Conservation (phyloP, 2,797 vertebrate genomes). For the Melanotaenia boesemani region DNA sequence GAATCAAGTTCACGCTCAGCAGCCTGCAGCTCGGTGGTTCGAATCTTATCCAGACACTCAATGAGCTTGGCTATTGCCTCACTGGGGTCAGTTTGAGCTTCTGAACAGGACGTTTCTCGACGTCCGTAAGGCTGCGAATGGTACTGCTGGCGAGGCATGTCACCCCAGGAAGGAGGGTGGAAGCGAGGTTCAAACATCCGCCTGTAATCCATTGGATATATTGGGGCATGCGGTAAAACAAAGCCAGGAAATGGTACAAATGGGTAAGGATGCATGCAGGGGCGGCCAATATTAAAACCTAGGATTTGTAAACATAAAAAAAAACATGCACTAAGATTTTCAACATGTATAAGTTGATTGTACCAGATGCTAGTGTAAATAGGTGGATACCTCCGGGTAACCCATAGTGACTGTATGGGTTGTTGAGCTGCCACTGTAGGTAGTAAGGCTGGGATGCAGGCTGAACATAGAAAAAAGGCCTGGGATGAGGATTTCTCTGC, state of each 20-base stretch:
- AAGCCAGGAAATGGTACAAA: slow-evolving; percentile 84
- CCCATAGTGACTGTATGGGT: slow-evolving; percentile 75
- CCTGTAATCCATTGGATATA: slow-evolving; percentile 81
- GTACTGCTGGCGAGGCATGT: slow-evolving; percentile 60
- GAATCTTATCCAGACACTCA: slow-evolving; percentile 81
- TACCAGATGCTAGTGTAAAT: not conserved
- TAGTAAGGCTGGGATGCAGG: slow-evolving; percentile 82
- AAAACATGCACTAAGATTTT: not conserved
- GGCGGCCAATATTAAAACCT: slow-evolving; percentile 81
- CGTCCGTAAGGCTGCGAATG: slow-evolving; percentile 36
- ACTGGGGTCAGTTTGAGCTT: slow-evolving; percentile 82
- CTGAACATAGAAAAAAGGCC: slow-evolving; percentile 86
- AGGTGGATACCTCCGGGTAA: slow-evolving; percentile 74
- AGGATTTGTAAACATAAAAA: not conserved
- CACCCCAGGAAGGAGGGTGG: slow-evolving; percentile 62
- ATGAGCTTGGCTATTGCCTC: slow-evolving; percentile 82
- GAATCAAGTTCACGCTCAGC: slow-evolving; percentile 75
- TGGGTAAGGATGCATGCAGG: slow-evolving; percentile 77
- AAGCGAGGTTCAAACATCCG: slow-evolving; percentile 82
- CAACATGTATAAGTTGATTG: fast-evolving
- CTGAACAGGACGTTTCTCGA: slow-evolving; percentile 75
- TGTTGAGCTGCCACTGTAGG: slow-evolving; percentile 80
- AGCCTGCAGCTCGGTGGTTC: slow-evolving; percentile 45
- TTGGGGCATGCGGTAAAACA: slow-evolving; percentile 70
- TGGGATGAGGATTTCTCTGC: slow-evolving; percentile 69